A percentile compares a stretch with the other conserved stretches of the same genome.
phyloP scores from a whole-genome alignment of 2,797 vertebrate genomes.

The Enteromius fasciolatus region DNA sequence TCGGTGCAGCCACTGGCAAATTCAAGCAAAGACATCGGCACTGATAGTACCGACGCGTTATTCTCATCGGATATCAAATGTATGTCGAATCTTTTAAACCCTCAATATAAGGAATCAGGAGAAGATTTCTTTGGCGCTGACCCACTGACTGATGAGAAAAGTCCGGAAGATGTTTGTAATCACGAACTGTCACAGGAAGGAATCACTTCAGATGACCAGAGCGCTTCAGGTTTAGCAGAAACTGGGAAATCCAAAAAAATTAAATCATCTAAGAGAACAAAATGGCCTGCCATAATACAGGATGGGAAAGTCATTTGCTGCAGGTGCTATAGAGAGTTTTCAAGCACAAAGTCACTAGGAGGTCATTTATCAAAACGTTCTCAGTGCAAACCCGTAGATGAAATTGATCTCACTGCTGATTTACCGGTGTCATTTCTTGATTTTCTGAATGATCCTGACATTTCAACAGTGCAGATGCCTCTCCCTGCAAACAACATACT shows the following conservation, averaged over 20 bases:
- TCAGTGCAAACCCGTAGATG: slow-evolving; percentile 93
- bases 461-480: slow-evolving; percentile 75
- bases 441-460: slow-evolving; percentile 93
- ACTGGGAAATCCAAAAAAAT: slow-evolving; percentile 75
- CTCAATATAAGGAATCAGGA: slow-evolving; percentile 69
- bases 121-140: slow-evolving; percentile 69
- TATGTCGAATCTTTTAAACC: slow-evolving; percentile 56
- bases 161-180: slow-evolving; percentile 68
- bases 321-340: slow-evolving; percentile 96
- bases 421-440: slow-evolving; percentile 91
- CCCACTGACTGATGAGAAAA: slow-evolving; percentile 69
- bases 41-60: slow-evolving; percentile 25
- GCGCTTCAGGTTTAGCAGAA: slow-evolving; percentile 60
- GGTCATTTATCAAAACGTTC: slow-evolving; percentile 97
- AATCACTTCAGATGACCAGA: slow-evolving; percentile 68
- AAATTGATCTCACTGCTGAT: slow-evolving; percentile 90
- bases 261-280: slow-evolving; percentile 91
- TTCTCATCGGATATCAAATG: slow-evolving; percentile 61
- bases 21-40: slow-evolving; percentile 48
- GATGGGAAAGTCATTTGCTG: slow-evolving; percentile 98
- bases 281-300: slow-evolving; percentile 97
- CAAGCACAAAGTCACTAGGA: slow-evolving; percentile 95
- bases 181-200: slow-evolving; percentile 69
- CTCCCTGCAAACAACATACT: slow-evolving; percentile 30
- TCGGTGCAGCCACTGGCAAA: slow-evolving; percentile 47